Evolutionary conservation across 2,888 invertebrate species (phyloP).

Genomic region (Apamea sordens): DNA sequence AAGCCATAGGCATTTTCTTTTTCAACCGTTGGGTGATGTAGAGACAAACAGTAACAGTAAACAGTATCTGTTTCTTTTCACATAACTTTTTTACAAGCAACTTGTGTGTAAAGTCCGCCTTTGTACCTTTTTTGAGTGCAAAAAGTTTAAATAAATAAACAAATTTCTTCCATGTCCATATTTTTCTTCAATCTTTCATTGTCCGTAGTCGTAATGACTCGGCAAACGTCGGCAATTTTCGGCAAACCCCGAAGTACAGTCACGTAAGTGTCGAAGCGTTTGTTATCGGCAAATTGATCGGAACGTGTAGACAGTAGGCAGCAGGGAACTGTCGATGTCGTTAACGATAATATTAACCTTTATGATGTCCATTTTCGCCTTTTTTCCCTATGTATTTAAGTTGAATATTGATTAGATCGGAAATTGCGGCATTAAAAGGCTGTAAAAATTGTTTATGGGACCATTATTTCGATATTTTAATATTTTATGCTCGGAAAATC

Average conservation of each 20-base stretch:
- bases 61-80: neutral
- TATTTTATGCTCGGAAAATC: slow-evolving; percentile 37
- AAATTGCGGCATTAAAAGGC: slow-evolving; percentile 37
- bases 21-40: no score
- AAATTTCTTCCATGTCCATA: neutral
- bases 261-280: slow-evolving; percentile 41
- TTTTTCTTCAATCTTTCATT: neutral
- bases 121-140: neutral
- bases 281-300: slow-evolving; percentile 67
- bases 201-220: slow-evolving; percentile 16
- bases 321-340: slow-evolving; percentile 28
- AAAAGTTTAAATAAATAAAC: neutral
- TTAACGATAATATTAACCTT: slow-evolving; percentile 46
- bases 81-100: no score
- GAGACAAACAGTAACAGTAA: no score
- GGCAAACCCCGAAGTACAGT: slow-evolving; percentile 49
- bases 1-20: no score
- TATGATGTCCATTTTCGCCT: slow-evolving; percentile 44
- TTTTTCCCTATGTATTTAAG: slow-evolving; percentile 23
- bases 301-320: slow-evolving; percentile 57
- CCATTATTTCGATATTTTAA: slow-evolving; percentile 35
- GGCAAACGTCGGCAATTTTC: slow-evolving; percentile 41
- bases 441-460: slow-evolving; percentile 32
- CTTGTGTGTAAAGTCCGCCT: no score
- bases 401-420: slow-evolving; percentile 38